Percentiles rank a stretch among this genome's conserved stretches.
These are phyloP conservation scores for Luehdorfia chinensis DNA, from an alignment of 1,140 invertebrate genomes.

Conservation along the genomic window DNA sequence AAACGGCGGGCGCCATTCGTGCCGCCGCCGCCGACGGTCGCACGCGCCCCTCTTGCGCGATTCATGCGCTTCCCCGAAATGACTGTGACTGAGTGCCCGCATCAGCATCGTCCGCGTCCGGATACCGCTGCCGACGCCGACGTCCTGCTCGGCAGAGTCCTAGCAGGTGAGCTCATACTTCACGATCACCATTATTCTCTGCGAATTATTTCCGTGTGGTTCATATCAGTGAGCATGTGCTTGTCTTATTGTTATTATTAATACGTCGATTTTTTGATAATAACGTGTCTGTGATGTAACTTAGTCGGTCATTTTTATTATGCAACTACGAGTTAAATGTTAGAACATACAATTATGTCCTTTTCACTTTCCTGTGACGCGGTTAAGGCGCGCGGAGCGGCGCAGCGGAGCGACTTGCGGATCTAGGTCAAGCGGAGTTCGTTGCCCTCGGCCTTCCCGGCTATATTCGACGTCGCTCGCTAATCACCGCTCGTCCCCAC, in stretches of 20 bases:
- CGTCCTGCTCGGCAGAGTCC: slow-evolving; percentile 76
- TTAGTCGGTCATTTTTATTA: no score
- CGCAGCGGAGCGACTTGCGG: slow-evolving; percentile 29
- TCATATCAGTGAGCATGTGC: slow-evolving; percentile 12
- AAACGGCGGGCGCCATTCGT: slow-evolving; percentile 57
- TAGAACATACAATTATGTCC: slow-evolving; percentile 34
- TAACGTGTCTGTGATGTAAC: not conserved
- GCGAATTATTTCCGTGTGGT: slow-evolving; percentile 4
- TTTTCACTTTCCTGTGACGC: slow-evolving; percentile 73
- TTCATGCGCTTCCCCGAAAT: slow-evolving; percentile 59
- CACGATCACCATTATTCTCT: not conserved
- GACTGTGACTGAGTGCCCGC: slow-evolving; percentile 67
- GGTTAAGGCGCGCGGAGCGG: slow-evolving; percentile 25
- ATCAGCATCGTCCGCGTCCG: slow-evolving; percentile 37
- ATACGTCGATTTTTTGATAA: not conserved
- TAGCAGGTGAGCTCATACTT: slow-evolving; percentile 73
- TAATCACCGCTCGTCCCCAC: slow-evolving; percentile 47
- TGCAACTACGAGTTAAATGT: no score
- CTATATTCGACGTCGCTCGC: slow-evolving; percentile 72
- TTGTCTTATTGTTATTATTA: not conserved
- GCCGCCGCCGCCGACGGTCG: slow-evolving; percentile 61
- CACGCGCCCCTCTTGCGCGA: slow-evolving; percentile 58
- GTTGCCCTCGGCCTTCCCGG: slow-evolving; percentile 76
- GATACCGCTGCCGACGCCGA: slow-evolving; percentile 67
- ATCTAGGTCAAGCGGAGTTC: slow-evolving; percentile 77